Base-by-base conservation (phyloP, 2,888 invertebrate genomes). In the Caenorhabditis zanzibari region DNA sequence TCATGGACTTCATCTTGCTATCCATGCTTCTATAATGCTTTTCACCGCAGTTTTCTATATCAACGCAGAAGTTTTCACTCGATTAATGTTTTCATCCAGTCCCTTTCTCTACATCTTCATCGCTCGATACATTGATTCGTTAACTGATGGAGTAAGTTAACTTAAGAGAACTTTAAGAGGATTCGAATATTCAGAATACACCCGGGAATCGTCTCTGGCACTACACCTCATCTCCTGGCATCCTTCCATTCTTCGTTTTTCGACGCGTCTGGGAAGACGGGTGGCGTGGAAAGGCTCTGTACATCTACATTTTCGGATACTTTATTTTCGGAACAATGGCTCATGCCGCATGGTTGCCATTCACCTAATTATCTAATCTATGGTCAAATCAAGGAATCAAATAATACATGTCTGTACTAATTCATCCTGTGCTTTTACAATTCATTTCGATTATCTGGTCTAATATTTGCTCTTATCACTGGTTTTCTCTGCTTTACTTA, bases 271-370 rank as follows among this genome's bases (percentile, higher is more conserved):
- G 82, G 82, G 59, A 79, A 32, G 49, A 58, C 19, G 68, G 83
- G 19, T 79, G 63, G 49, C n/a, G n/a, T 3, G 84, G 66, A 12
- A 61, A 69, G 44, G 35, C 74, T 3, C 52, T 85, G 47, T 81
- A 63, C 64, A n/a, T 84, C 28, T 90, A 91, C 61, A 81, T 91
- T 44, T 32, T 91, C 12, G 86, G 82, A 9, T 90, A 88, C 76
- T 89, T 85, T 68, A 71, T 88, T 22, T 59, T 89, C 35, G 90
- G 90, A 26, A 89, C 90, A 19, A 84, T 88, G 66, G 66, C 87
- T n/a, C 89, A 90, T 66, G 88, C 89, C 35, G 90, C 88, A 58
- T 90, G 89, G 86, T 75, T 91, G 12, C 91, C 91, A 38, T 90
- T 88, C 64, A 88, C 89, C 24, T 90, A 74, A 85, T 44, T n/a